These are phyloP conservation scores for Remorina albescens DNA, from an alignment of 2,797 vertebrate genomes.

Conservation along the genomic window DNA sequence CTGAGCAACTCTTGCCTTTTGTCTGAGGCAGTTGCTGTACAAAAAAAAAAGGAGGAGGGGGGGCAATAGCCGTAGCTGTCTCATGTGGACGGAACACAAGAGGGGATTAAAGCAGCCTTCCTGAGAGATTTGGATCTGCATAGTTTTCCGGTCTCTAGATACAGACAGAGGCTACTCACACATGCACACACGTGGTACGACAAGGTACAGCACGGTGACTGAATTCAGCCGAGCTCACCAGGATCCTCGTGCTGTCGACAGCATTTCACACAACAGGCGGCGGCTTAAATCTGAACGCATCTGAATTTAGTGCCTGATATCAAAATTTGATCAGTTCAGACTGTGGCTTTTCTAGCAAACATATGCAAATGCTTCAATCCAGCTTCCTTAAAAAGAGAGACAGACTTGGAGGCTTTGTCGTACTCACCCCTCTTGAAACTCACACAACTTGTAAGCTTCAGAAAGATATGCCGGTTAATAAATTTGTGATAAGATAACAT, in stretches of 20 bases:
- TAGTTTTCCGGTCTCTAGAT: constrained; percentile 75
- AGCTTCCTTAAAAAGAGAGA: not conserved
- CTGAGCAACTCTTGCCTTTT: constrained; percentile 67
- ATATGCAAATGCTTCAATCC: not conserved
- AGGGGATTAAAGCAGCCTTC: constrained; percentile 79
- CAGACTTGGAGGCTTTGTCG: not conserved
- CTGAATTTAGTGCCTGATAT: not conserved
- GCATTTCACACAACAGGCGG: constrained; percentile 7
- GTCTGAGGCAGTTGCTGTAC: constrained; percentile 56
- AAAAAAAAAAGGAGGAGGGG: constrained; percentile 17
- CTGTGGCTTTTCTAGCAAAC: not conserved
- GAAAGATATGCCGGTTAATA: constrained; percentile 87
- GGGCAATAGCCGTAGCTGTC: constrained; percentile 65
- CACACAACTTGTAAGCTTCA: constrained; percentile 89
- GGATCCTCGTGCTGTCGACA: constrained; percentile 25
- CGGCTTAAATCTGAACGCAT: not conserved
- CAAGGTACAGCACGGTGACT: constrained; percentile 12
- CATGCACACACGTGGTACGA: constrained; percentile 38
- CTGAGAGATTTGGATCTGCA: constrained; percentile 76
- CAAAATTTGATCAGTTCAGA: not conserved
- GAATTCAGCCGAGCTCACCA: constrained; percentile 21
- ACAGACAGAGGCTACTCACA: constrained; percentile 61
- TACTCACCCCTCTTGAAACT: constrained; percentile 89
- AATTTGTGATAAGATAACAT: constrained; percentile 84
- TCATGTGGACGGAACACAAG: constrained; percentile 77